Base-by-base conservation (phyloP, 2,888 invertebrate genomes). In the Corbicula japonica region DNA sequence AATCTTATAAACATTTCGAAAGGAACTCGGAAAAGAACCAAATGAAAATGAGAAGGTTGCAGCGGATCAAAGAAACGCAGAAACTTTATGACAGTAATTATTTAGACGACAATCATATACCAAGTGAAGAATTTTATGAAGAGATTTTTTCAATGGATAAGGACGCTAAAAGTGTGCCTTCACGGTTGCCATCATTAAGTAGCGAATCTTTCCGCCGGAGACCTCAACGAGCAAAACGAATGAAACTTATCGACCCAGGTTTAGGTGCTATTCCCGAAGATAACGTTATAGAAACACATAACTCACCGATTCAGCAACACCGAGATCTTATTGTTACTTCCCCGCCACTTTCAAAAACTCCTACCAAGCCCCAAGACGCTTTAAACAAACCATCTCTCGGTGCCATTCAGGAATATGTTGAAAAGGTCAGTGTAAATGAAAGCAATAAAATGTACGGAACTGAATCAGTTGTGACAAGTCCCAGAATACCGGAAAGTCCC, bases 191-290 rank as follows among this genome's bases (percentile, higher is more conserved):
- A 2, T 18, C 56, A 0, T 18, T 78, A 5, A 60, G 44, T 15
- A 48, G 32, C 30, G 80, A 80, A 35, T 77, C 84, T 30, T 66
- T 87, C 15, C 76, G 73, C 46, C 71, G 71, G 1, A 71, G 86
- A 69, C 87, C 87, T n/a, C 76, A 77, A 18, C 70, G 87, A 26
- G 87, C 84, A 5, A 87, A 86, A 76, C 46, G 87, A 52, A 87
- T 87, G 87, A 79, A 69, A 70, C 69, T 87, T 18, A 70, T 79
- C 4, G 76, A 80, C 66, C 79, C 86, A 1, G 81, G 69, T 34
- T 61, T 86, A 4, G 83, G 77, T 23, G 81, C 73, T 32, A 86
- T 87, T 38, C 87, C 87, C 28, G 87, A 87, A 72, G 86, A 87
- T 68, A 73, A 80, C 52, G 63, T 83, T 18, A 46, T 86, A 2